phyloP scores from a whole-genome alignment of 2,797 vertebrate genomes.

The Pogonophryne albipinna region DNA sequence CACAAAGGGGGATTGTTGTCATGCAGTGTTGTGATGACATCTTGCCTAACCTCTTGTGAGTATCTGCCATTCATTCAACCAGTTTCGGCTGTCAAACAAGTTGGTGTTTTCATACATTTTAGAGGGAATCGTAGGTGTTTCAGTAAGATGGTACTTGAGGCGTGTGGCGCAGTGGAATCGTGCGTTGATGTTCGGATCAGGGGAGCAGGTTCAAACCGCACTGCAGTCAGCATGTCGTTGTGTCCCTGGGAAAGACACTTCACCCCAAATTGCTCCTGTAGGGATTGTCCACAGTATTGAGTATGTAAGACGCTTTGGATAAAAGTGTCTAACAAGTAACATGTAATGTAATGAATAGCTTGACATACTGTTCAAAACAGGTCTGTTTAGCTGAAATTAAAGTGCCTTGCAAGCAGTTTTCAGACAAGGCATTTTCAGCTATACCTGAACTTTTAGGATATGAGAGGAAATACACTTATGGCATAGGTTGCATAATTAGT shows the following conservation, averaged over 20 bases:
- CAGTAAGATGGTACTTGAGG: neutral
- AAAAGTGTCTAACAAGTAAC: too few species aligned
- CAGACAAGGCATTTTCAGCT: neutral
- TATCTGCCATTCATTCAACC: neutral
- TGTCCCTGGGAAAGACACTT: too few species aligned
- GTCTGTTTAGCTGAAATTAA: neutral
- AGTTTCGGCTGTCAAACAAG: slow-evolving; percentile 35
- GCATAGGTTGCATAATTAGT: neutral
- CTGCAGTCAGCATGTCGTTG: too few species aligned
- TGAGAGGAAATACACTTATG: neutral
- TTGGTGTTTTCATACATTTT: neutral
- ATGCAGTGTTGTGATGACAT: neutral
- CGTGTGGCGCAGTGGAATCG: too few species aligned
- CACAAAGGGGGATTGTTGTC: slow-evolving; percentile 49
- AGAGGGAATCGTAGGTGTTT: neutral
- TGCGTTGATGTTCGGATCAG: too few species aligned
- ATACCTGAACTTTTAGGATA: neutral
- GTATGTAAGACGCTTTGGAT: too few species aligned
- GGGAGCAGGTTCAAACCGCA: too few species aligned
- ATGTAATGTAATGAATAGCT: slow-evolving; percentile 7
- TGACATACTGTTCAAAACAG: slow-evolving; percentile 2
- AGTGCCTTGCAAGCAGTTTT: neutral
- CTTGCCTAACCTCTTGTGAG: slow-evolving; percentile 4
- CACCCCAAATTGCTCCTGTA: too few species aligned
- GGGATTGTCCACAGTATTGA: too few species aligned